Evolutionary conservation across 2,113 vertebrate genomes (phyloP), one percentile per base, ranked within the genome.

Genomic region (Bettongia penicillata): DNA sequence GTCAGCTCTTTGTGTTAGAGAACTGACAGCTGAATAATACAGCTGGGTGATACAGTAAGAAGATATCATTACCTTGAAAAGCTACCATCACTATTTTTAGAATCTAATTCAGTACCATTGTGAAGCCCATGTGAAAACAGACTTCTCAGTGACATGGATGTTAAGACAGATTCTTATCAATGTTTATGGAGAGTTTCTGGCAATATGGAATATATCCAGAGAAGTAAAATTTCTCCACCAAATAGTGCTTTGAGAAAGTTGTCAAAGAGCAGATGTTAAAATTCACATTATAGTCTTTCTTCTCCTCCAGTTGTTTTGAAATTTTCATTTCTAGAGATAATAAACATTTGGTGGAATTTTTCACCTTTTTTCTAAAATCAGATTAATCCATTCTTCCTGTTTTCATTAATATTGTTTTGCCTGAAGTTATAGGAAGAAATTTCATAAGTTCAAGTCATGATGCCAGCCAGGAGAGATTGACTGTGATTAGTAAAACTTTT

Each of bases 401-500:
- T 97, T 55, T 96, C 7, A 95, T 7, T 91, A 25, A 68, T 19
- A 10, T 3, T 91, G 90, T 11, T 92, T 96, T 90, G 84, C 10
- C 55, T 91, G 23, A 24, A 94, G 6, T 92, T 92, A 22, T 0
- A 68, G 28, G 7, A 9, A 94, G 48, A 61, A 49, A 47, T 93
- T 98, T 93, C 91, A 28, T 49, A 97, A 51, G 0, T 92, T 43
- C 94, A 52, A 47, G 1, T 92, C 25, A 68, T 52, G 90, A 96
- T 2, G 1, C 2, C 90, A 50, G 24, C 3, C 57, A 96, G 31
- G 92, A 92, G 93, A 92, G n/a, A 95, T 91, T 97, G 68, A 92
- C 12, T 95, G n/a, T 91, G 49, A 68, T 95, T 94, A 96, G 43
- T 23, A 94, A 93, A 97, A n/a, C 48, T 90, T 95, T 96, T 91